phyloP scores from a whole-genome alignment of 2,888 invertebrate genomes.

The Steromphala cineraria region DNA sequence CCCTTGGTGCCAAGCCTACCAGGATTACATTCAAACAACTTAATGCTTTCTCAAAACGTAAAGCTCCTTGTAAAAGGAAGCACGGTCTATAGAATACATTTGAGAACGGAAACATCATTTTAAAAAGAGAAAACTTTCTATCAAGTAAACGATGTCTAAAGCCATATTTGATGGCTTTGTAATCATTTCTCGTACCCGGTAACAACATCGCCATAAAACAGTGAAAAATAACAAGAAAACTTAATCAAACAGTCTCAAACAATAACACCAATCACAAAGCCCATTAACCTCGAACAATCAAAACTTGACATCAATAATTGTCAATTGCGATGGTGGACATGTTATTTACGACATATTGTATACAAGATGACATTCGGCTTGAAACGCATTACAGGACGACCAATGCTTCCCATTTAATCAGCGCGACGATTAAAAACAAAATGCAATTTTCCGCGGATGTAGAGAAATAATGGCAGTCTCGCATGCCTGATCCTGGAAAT shows the following conservation, averaged over 20 bases:
- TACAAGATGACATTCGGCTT: background rate
- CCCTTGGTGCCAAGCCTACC: no score
- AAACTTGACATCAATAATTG: background rate
- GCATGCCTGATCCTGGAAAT: background rate
- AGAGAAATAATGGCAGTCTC: background rate
- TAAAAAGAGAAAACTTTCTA: no score
- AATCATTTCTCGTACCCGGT: background rate
- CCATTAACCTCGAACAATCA: background rate
- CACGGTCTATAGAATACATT: no score
- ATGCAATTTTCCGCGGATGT: conserved; percentile 3
- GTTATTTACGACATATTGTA: background rate
- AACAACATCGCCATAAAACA: background rate
- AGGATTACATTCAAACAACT: no score
- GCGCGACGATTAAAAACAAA: background rate
- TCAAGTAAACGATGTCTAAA: background rate
- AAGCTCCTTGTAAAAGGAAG: no score
- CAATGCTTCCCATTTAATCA: background rate
- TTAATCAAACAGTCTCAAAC: background rate
- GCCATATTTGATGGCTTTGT: background rate
- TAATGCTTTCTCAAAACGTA: no score
- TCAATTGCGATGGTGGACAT: background rate
- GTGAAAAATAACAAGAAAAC: background rate
- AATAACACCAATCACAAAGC: background rate
- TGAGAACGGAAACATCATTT: no score
- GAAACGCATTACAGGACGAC: background rate